Evolutionary conservation across 2,888 invertebrate species (phyloP).

Genomic region (Mamestra brassicae): DNA sequence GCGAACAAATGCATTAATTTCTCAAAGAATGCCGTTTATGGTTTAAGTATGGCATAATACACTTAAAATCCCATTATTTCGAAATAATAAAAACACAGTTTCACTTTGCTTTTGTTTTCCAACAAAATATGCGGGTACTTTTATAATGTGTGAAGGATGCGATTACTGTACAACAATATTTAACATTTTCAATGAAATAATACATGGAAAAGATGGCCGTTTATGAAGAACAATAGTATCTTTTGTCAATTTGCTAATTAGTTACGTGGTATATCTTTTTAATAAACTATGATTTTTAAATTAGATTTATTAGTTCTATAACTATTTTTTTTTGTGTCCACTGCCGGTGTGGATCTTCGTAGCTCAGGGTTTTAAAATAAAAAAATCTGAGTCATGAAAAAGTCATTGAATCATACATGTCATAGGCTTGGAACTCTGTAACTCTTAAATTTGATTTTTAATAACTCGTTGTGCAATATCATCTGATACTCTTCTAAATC

Average conservation of each 20-base stretch:
- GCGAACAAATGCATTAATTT: conserved; percentile 20
- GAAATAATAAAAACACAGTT: conserved; percentile 24
- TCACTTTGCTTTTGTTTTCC: conserved; percentile 10
- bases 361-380: not conserved
- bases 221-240: not conserved
- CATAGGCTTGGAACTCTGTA: not conserved
- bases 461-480: not conserved
- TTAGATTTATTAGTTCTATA: too few species aligned
- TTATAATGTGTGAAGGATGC: conserved; percentile 22
- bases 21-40: conserved; percentile 29
- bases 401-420: not conserved
- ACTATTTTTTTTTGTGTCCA: not conserved
- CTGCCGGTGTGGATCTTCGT: not conserved
- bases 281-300: not conserved
- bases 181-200: conserved; percentile 9
- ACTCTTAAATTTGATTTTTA: not conserved
- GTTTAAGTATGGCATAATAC: conserved; percentile 26
- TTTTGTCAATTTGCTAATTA: not conserved
- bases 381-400: not conserved
- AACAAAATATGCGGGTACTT: conserved; percentile 29
- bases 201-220: not conserved
- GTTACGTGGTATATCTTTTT: not conserved
- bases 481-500: not conserved
- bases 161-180: not conserved
- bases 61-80: conserved; percentile 25